phyloP scores from a whole-genome alignment of 2,888 invertebrate genomes.

The Leptodirus hochenwartii region DNA sequence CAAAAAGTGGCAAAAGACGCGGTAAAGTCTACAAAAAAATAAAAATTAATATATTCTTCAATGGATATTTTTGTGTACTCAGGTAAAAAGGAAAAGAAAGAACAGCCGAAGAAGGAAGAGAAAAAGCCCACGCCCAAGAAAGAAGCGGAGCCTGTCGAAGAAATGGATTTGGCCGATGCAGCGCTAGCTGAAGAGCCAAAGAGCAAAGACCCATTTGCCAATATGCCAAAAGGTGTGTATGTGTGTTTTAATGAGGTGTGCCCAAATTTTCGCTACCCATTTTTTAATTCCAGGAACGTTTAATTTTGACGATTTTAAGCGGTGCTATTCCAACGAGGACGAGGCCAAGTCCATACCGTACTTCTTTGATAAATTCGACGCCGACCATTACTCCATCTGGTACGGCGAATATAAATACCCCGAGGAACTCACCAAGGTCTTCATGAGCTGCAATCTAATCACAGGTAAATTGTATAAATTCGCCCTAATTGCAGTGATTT shows the following conservation, averaged over 20 bases:
- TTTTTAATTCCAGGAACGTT: conserved; percentile 46
- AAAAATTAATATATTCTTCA: too few relatives aligned
- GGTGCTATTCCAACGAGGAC: conserved; percentile 83
- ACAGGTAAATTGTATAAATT: too few relatives aligned
- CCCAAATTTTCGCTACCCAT: too few relatives aligned
- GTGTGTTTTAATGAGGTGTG: too few relatives aligned
- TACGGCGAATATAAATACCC: conserved; percentile 92
- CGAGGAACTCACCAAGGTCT: conserved; percentile 75
- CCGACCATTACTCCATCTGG: conserved; percentile 95
- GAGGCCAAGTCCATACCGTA: conserved; percentile 86
- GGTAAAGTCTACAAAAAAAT: too few relatives aligned
- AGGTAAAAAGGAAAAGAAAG: conserved; percentile 18
- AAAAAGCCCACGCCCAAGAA: conserved; percentile 31
- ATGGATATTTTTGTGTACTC: too few relatives aligned
- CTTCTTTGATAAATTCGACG: conserved; percentile 97
- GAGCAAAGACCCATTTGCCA: conserved; percentile 80
- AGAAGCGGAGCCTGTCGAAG: conserved; percentile 35
- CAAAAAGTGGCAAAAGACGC: too few relatives aligned
- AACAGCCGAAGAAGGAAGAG: conserved; percentile 26
- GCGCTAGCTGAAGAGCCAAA: conserved; percentile 59
- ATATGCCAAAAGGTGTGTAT: conserved; percentile 82
- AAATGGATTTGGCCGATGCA: conserved; percentile 47
- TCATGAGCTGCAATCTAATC: conserved; percentile 98
- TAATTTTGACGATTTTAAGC: conserved; percentile 93
- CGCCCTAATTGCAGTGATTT: too few relatives aligned